Base-by-base conservation (phyloP, 2,888 invertebrate genomes). In the Pinctada fucata region DNA sequence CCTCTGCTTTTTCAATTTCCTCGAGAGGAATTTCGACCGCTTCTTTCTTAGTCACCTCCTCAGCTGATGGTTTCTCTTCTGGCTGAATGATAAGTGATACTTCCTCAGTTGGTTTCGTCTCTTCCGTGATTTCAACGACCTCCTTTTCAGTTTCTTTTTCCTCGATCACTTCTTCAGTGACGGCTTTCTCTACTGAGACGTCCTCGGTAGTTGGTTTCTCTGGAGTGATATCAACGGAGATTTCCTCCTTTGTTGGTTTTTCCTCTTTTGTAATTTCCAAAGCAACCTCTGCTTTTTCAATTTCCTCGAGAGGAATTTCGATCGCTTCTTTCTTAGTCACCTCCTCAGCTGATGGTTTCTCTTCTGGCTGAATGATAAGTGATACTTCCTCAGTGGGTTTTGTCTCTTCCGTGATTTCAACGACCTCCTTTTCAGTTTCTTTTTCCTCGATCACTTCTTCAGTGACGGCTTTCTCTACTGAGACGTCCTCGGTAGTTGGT, bases 391-490 rank as follows among this genome's bases (percentile, higher is more conserved):
- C 75, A 8, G 6, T 69, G 2, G 70, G 71, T 72, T 73, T 69
- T 2, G 70, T 52, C 49, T 76, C 76, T 48, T 75, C 75, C 8
- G 66, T 3, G 65, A 81, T 63, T 45, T 79, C 73, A 13, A 76
- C 45, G 16, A 31, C 51, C 58, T 73, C 74, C 13, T 72, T 31
- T 70, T 71, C 13, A 5, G 8, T 64, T 68, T 74, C 76, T 63
- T 79, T 75, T 3, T 64, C 68, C 16, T 67, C 58, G 45, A 74
- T 16, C 16, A 75, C 63, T 13, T 50, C 52, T 50, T 50, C 64
- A n/a, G 72, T 58, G 58, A 79, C 74, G 64, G 78, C 10, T 64
- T 76, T 50, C 16, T 69, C 65, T 70, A 47, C 58, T 72, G 70
- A 73, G 3, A 58, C 51, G 63, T 72, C 76, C 69, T 77, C 70